Percentiles rank a stretch among this genome's conserved stretches.
These are phyloP conservation scores for Macropodus opercularis DNA, from an alignment of 2,797 vertebrate genomes.

Conservation along the genomic window DNA sequence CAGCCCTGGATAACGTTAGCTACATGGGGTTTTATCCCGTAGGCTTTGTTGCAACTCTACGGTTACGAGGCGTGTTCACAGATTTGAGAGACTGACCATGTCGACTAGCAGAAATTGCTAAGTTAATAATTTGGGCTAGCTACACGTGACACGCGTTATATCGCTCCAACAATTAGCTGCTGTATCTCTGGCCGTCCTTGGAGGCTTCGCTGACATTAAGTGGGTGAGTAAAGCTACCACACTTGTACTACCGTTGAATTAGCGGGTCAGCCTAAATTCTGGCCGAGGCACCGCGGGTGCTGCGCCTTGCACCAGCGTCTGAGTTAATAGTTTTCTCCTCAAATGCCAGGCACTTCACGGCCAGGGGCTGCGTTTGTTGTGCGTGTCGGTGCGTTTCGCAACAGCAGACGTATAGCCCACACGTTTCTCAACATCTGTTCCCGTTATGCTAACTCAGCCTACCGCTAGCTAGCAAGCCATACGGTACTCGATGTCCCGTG, in stretches of 20 bases:
- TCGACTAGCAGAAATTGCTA: constrained; percentile 52
- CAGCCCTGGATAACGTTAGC: constrained; percentile 39
- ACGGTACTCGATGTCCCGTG: constrained; percentile 38
- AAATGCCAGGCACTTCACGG: not conserved
- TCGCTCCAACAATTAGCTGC: constrained; percentile 33
- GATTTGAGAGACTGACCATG: constrained; percentile 55
- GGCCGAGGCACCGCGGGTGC: constrained; percentile 16
- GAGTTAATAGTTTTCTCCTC: constrained; percentile 7
- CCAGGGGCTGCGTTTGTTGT: not conserved
- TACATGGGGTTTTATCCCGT: constrained; percentile 55
- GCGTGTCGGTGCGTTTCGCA: not conserved
- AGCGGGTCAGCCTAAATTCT: constrained; percentile 49
- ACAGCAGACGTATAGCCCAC: not conserved
- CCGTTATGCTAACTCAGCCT: constrained; percentile 62
- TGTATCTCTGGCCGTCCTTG: constrained; percentile 53
- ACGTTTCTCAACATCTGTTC: constrained; percentile 4
- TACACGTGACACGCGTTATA: constrained; percentile 67
- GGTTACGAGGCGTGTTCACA: constrained; percentile 17
- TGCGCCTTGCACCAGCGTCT: constrained; percentile 26
- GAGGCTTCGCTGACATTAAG: constrained; percentile 70
- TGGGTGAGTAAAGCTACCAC: constrained; percentile 66
- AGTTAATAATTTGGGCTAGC: constrained; percentile 61
- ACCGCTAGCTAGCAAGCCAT: constrained; percentile 61
- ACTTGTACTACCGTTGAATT: constrained; percentile 23
- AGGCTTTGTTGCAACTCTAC: constrained; percentile 29